phyloP scores from a whole-genome alignment of 2,797 vertebrate genomes.

The Sebastes vulpes region DNA sequence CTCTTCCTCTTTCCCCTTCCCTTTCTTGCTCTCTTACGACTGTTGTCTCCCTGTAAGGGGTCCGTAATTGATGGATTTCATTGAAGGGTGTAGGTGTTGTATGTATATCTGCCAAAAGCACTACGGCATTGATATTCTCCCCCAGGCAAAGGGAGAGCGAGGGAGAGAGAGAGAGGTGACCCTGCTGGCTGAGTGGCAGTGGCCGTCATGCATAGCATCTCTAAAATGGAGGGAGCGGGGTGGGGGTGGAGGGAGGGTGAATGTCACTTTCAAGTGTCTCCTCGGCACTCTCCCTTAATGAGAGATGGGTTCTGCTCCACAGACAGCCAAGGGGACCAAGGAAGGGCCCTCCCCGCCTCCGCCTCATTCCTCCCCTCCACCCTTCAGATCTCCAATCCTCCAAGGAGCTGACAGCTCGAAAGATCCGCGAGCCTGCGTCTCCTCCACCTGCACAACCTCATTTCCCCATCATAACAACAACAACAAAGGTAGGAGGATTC shows the following conservation, averaged over 20 bases:
- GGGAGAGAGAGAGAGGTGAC: conserved; percentile 80
- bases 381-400: conserved; percentile 87
- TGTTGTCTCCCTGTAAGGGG: conserved; percentile 87
- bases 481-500: conserved; percentile 69
- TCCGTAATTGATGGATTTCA: conserved; percentile 91
- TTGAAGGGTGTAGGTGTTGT: conserved; percentile 79
- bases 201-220: conserved; percentile 87
- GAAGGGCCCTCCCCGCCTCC: conserved; percentile 79
- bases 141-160: conserved; percentile 81
- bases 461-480: conserved; percentile 78
- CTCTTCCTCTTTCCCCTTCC: conserved; percentile 66
- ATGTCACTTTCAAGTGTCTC: conserved; percentile 90
- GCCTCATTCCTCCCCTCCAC: conserved; percentile 72
- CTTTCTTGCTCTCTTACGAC: conserved; percentile 75
- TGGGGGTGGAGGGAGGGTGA: conserved; percentile 77
- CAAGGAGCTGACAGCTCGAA: conserved; percentile 88
- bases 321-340: conserved; percentile 88
- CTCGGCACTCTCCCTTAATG: conserved; percentile 88
- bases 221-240: conserved; percentile 75
- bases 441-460: conserved; percentile 84
- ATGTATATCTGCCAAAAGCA: conserved; percentile 90
- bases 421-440: conserved; percentile 86
- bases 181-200: conserved; percentile 87
- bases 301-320: conserved; percentile 88
- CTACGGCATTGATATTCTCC: conserved; percentile 90